Conservation (phyloP, 2,113 vertebrate species). For the Triplophysa rosa region DNA sequence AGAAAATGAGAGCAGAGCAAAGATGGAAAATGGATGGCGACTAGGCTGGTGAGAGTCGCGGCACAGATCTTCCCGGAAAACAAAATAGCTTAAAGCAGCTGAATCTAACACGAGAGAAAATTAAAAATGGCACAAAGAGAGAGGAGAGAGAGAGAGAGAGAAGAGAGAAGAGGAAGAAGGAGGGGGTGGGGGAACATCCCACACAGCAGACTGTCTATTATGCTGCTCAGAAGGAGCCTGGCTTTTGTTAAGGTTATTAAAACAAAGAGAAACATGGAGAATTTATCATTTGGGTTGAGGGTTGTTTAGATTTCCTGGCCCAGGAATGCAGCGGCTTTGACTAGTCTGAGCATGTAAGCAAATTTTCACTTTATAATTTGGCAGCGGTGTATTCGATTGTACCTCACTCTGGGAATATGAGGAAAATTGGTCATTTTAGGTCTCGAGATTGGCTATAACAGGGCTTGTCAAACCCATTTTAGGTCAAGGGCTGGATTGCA, state of each 20-base stretch:
- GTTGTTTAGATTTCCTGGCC: constrained; percentile 50
- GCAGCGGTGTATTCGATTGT: neutral
- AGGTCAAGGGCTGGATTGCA: no score
- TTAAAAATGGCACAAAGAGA: constrained; percentile 52
- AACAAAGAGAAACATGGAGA: constrained; percentile 52
- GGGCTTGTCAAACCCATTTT: no score
- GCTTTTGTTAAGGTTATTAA: constrained; percentile 56
- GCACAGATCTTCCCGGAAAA: constrained; percentile 47
- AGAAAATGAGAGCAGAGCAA: constrained; percentile 54
- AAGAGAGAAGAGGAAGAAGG: constrained; percentile 19
- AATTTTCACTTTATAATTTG: constrained; percentile 17
- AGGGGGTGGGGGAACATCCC: constrained; percentile 44
- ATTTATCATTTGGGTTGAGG: constrained; percentile 45
- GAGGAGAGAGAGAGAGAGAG: constrained; percentile 41
- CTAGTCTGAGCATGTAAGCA: constrained; percentile 27
- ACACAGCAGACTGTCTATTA: constrained; percentile 51
- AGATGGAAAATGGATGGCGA: constrained; percentile 56
- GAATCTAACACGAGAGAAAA: constrained; percentile 53
- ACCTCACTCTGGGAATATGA: neutral
- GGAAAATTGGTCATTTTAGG: neutral
- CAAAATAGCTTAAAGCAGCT: constrained; percentile 57
- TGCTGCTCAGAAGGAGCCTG: constrained; percentile 46
- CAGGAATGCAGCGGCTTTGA: constrained; percentile 34
- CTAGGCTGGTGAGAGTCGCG: constrained; percentile 34
- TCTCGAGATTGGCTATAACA: neutral